phyloP scores from a whole-genome alignment of 1,140 invertebrate genomes.

The Conus betulinus region DNA sequence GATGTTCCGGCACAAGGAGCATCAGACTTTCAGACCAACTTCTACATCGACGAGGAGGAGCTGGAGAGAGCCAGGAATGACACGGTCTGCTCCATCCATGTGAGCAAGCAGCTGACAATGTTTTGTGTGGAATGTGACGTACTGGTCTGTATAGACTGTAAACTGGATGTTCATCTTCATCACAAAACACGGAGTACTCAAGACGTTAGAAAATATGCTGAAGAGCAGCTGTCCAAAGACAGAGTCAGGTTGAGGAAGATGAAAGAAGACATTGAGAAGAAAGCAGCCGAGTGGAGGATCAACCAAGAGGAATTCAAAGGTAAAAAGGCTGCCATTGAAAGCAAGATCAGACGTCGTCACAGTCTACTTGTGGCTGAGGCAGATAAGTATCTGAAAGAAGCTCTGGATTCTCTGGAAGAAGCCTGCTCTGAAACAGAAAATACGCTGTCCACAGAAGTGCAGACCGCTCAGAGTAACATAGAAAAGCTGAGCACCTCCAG shows the following conservation, averaged over 20 bases:
- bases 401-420: too few species aligned
- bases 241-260: not conserved
- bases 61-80: not conserved
- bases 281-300: not conserved
- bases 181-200: not conserved
- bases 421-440: not conserved
- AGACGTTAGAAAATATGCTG: not conserved
- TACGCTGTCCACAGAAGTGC: too few species aligned
- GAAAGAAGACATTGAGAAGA: not conserved
- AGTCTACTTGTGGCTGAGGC: not conserved
- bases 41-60: not conserved
- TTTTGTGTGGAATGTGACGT: not conserved
- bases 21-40: conserved; percentile 27
- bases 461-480: not conserved
- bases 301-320: not conserved
- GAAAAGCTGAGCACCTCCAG: not conserved
- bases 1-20: not conserved
- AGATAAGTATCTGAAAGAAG: not conserved
- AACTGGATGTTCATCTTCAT: not conserved
- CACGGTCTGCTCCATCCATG: not conserved
- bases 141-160: conserved; percentile 14
- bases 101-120: not conserved
- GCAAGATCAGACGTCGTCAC: not conserved
- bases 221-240: conserved; percentile 5
- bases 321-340: not conserved